Evolutionary conservation across 2,888 invertebrate genomes (phyloP).

Genomic region (Julus scanicus): DNA sequence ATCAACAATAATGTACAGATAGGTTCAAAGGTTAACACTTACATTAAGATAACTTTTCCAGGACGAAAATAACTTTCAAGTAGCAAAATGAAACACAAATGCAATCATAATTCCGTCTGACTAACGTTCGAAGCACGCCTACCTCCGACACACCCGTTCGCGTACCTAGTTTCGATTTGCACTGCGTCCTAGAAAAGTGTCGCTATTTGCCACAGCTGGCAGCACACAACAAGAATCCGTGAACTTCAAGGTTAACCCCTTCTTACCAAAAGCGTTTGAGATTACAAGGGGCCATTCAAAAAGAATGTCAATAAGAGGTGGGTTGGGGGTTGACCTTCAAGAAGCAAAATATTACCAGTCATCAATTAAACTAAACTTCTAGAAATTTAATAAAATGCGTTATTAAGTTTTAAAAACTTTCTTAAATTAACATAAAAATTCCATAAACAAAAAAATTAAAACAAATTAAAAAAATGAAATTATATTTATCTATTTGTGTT

Average conservation of each 20-base stretch:
- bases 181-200: background rate
- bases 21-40: conserved; percentile 6
- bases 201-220: background rate
- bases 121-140: conserved; percentile 8
- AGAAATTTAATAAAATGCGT: too few species aligned
- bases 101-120: conserved; percentile 30
- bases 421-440: too few species aligned
- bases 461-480: too few species aligned
- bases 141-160: conserved; percentile 28
- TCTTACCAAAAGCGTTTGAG: background rate
- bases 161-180: conserved; percentile 27
- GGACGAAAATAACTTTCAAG: background rate
- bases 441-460: too few species aligned
- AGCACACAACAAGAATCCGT: background rate
- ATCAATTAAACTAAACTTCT: too few species aligned
- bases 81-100: background rate
- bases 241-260: background rate
- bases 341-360: too few species aligned
- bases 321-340: too few species aligned
- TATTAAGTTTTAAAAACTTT: too few species aligned
- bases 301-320: too few species aligned
- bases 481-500: too few species aligned
- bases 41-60: background rate
- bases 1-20: background rate
- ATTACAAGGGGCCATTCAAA: too few species aligned